Conservation (phyloP, 2,797 vertebrate species). For the Cyclura pinguis region DNA sequence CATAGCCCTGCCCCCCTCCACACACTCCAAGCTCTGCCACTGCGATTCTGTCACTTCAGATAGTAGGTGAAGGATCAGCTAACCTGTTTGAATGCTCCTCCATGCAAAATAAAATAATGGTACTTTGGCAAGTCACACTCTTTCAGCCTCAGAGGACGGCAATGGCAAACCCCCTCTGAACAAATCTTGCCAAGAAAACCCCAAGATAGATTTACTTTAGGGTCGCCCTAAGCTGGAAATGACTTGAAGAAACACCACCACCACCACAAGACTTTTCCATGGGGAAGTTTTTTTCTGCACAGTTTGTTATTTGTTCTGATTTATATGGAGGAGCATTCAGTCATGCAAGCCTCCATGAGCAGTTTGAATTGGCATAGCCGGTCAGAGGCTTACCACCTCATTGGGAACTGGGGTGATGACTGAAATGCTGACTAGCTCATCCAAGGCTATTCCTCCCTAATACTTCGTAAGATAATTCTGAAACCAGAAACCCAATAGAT, state of each 20-base stretch:
- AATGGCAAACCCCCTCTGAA: too few species aligned
- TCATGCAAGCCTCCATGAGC: not conserved
- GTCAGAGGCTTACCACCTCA: not conserved
- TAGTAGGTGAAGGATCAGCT: not conserved
- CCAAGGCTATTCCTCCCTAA: not conserved
- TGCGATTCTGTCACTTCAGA: not conserved
- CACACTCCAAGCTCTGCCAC: too few species aligned
- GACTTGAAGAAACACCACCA: not conserved
- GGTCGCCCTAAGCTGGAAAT: too few species aligned
- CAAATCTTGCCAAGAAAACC: too few species aligned
- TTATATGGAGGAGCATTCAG: not conserved
- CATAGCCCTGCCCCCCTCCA: too few species aligned
- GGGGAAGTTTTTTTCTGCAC: not conserved
- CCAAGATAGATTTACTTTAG: too few species aligned
- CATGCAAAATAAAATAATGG: not conserved
- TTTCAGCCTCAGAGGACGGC: too few species aligned
- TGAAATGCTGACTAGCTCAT: not conserved
- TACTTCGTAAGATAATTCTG: not conserved
- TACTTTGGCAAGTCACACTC: too few species aligned
- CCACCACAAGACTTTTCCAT: not conserved
- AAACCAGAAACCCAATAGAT: not conserved
- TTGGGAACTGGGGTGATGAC: not conserved
- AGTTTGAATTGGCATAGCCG: not conserved
- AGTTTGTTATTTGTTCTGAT: too few species aligned
- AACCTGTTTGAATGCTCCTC: not conserved